Percentiles rank a stretch among this genome's conserved stretches.
These are phyloP conservation scores for Acinonyx jubatus DNA, from an alignment of 2,113 vertebrate species.

Conservation along the genomic window DNA sequence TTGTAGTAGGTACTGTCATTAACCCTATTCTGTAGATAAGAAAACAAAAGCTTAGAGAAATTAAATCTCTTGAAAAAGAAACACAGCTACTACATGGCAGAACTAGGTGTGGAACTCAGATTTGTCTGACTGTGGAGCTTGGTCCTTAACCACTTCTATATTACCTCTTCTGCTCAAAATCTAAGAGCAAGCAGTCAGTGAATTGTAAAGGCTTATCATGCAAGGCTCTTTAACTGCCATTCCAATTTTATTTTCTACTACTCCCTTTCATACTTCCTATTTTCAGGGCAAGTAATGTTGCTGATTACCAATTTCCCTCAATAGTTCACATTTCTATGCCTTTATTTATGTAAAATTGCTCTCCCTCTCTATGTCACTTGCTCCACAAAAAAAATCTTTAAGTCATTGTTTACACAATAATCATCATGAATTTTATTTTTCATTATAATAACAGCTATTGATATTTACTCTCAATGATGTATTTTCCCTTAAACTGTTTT, in stretches of 20 bases:
- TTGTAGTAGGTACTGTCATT: neutral
- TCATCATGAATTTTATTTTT: conserved; percentile 3
- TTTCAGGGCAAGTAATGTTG: neutral
- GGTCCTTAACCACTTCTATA: neutral
- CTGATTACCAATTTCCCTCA: neutral
- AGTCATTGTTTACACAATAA: neutral
- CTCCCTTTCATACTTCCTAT: neutral
- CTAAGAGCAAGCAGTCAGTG: neutral
- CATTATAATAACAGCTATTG: neutral
- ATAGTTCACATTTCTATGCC: neutral
- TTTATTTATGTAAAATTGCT: neutral
- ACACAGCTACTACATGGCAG: neutral
- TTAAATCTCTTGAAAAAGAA: conserved; percentile 8
- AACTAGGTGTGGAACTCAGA: neutral
- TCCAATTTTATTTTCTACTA: neutral
- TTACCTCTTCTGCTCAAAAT: neutral
- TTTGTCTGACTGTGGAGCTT: neutral
- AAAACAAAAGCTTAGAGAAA: neutral
- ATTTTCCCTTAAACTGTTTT: conserved; percentile 31
- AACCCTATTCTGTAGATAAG: neutral
- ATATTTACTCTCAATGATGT: neutral
- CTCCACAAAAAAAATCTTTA: conserved; percentile 11
- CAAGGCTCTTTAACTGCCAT: neutral
- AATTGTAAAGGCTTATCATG: neutral
- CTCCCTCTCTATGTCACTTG: neutral